A percentile compares a stretch with the other conserved stretches of the same genome.
Evolutionary conservation across 2,113 vertebrate genomes (phyloP).

Genomic region (Colius striatus): DNA sequence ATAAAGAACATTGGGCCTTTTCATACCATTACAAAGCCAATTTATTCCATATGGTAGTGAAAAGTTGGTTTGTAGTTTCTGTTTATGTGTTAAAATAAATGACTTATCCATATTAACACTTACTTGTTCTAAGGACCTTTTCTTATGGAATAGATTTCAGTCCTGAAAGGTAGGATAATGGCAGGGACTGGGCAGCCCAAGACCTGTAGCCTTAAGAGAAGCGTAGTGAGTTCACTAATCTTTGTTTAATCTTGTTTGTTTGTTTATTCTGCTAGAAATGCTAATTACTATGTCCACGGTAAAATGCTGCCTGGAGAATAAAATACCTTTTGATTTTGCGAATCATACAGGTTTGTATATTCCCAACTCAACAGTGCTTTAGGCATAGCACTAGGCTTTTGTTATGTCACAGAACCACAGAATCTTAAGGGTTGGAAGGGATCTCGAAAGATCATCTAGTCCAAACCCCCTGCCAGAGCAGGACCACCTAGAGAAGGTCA

Average conservation of each 20-base stretch:
- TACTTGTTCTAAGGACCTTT: background rate
- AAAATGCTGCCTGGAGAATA: background rate
- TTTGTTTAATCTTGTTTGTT: background rate
- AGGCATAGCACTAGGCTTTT: background rate
- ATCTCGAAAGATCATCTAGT: no score
- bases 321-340: background rate
- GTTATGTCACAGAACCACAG: background rate
- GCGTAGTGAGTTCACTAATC: background rate
- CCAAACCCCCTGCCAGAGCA: no score
- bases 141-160: background rate
- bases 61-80: slow-evolving; percentile 2
- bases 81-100: background rate
- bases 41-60: background rate
- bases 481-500: no score
- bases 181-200: background rate
- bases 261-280: background rate
- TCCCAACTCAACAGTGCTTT: background rate
- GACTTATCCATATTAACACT: background rate
- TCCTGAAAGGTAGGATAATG: background rate
- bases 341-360: background rate
- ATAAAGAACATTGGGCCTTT: background rate
- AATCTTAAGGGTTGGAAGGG: no score
- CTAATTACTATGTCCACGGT: background rate
- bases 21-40: background rate
- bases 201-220: background rate